Evolutionary conservation across 2,113 vertebrate genomes (phyloP).

Genomic region (Anguilla japonica): DNA sequence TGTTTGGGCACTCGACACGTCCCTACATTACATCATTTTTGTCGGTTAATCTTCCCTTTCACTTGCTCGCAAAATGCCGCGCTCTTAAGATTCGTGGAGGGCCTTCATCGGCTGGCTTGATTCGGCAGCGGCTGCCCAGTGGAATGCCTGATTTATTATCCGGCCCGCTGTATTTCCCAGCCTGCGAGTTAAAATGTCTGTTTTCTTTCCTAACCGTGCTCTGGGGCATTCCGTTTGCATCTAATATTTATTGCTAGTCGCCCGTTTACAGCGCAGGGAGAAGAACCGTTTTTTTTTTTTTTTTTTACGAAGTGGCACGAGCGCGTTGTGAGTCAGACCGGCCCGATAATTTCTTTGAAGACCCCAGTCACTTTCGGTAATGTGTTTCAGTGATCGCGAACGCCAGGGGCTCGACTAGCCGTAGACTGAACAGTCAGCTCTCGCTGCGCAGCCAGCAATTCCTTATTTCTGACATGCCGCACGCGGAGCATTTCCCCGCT

Average conservation of each 20-base stretch:
- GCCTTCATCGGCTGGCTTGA: background rate
- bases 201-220: background rate
- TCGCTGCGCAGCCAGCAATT: constrained; percentile 7
- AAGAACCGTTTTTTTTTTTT: background rate
- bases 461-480: constrained; percentile 15
- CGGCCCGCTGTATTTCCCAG: background rate
- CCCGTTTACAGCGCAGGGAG: background rate
- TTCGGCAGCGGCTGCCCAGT: background rate
- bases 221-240: background rate
- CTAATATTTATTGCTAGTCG: background rate
- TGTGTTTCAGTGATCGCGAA: background rate
- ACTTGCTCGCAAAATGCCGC: background rate
- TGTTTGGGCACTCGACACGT: background rate
- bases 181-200: constrained; percentile 2
- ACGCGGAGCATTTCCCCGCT: background rate
- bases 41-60: background rate
- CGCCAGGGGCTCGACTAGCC: background rate
- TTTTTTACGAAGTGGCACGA: background rate
- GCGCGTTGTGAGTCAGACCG: background rate
- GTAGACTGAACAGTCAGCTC: background rate
- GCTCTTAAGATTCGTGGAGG: background rate
- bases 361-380: constrained; percentile 7
- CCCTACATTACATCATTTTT: background rate
- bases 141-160: background rate
- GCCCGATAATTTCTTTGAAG: constrained; percentile 2